Evolutionary conservation across 2,113 vertebrate species (phyloP), one percentile per base, ranked within the genome.

Genomic region (Circaetus gallicus): DNA sequence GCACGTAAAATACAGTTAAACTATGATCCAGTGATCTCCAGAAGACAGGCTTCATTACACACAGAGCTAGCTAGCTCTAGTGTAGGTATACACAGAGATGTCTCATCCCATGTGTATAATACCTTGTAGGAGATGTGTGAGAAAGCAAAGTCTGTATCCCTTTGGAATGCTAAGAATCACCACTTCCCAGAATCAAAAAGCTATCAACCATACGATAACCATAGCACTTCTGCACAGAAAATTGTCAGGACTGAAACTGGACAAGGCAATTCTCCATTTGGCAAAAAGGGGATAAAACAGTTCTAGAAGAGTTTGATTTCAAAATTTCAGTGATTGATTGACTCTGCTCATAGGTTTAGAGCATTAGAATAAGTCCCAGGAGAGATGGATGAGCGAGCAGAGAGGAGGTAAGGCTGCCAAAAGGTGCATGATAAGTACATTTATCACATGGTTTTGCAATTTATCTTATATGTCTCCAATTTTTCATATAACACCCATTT

Each of bases 391-490:
- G 92, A 97, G 86, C 3, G 1, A 96, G 86, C 90, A 89, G 86
- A 89, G 72, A 95, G 94, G 92, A 95, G 92, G 92, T 91, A 95
- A 93, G 66, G 61, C 92, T 95, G 95, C 92, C 94, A 94, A 93
- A 96, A 97, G 83, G 86, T 97, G 80, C 69, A 19, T 88, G 93
- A 96, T 94, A 96, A 95, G 82, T 95, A 92, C 94, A 97, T 97
- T 95, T 95, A 96, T 97, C 94, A 96, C 80, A 50, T 94, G 81
- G 92, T 10, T 92, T 89, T 91, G 65, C 31, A 95, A 96, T 95
- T 95, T 53, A 89, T 96, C 96, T 92, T 91, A 2, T n/a, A 31
- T 15, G 73, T 69, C 96, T 91, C 65, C 77, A 85, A n/a, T 96
- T 91, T 82, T 94, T 95, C 89, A 91, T 79, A 72, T 16, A 84